Base-by-base conservation (phyloP, 2,113 vertebrate genomes). In the Paralichthys olivaceus region DNA sequence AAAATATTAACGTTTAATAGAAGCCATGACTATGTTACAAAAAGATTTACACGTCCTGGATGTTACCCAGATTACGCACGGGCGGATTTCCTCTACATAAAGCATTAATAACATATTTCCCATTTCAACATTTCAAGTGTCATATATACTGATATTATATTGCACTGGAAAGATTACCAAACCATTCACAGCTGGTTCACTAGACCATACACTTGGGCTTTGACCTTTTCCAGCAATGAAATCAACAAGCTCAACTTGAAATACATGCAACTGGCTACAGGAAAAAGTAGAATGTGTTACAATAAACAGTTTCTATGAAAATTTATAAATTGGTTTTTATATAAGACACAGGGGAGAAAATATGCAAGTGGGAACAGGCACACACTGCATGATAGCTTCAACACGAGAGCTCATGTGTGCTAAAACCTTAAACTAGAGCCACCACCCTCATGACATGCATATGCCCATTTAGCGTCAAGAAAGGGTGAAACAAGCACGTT, bases 401-500 rank as follows among this genome's bases (percentile, higher is more conserved):
- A 77, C 75, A 75, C 60, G 7, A 34, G 47, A 67, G 61, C 67
- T 68, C 26, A 7, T 72, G 72, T 74, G 77, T 69, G 57, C 75
- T 78, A 69, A 76, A 49, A 67, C 61, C 68, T 59, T 70, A 60
- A 81, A 81, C 43, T 59, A 81, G 58, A 83, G 74, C 75, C 84
- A 70, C 76, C 68, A 69, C 82, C 68, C 84, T 88, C 80, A 67
- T 79, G 79, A 78, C 82, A 86, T 76, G 79, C 75, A 87, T 80
- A 63, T 69, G 71, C 28, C 77, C 74, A 47, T 81, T 88, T 81
- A 92, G 90, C 69, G 43, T 76, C 62, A 86, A 84, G 79, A 91
- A 93, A 60, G 71, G 85, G 72, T 89, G 84, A 90, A 90, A 92
- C 83, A 72, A 72, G 77, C 72, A 68, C 57, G 49, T 69, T 78